Evolutionary conservation across 2,797 vertebrate genomes (phyloP), one percentile per base, ranked within the genome.

Genomic region (Eremophila alpestris): DNA sequence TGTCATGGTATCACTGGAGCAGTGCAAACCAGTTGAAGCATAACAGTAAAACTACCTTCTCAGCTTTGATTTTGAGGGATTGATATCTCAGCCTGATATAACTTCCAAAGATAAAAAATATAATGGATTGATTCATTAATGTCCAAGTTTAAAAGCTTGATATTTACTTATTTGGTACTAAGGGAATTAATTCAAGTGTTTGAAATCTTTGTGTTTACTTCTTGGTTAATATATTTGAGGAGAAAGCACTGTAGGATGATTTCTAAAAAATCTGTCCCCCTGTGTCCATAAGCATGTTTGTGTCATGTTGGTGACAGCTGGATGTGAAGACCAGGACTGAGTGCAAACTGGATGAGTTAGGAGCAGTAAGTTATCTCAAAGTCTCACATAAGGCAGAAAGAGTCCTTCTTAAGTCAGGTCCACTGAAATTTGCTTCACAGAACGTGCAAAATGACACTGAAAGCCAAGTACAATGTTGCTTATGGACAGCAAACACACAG

Each of bases 381-480:
- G 1, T 16, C 10, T 32, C 26, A 3, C 0, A 1, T 1, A 7
- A 75, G n/a, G n/a, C 46, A 81, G 67, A 62, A 40, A 38, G 32
- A 36, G 19, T 10, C 29, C 32, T 40, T 49, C 78, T 54, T 71
- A 64, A 86, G 48, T 60, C 76, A 59, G 1, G 2, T 38, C 41
- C 51, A 49, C 27, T 49, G 69, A 54, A 70, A 56, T 85, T 27
- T 80, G 30, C 80, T 77, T 60, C 41, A 26, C 34, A 71, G 62
- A 74, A 60, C 0, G 0, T 26, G 24, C 64, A 85, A 68, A 92
- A 87, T 12, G 46, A 56, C 71, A 43, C 36, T 0, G 0, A 83
- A 27, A 86, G 48, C 74, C 94, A 79, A 93, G 48, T 29, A 82
- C 27, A 59, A 6, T 2, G 1, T 36, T 81, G 58, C 78, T 85